These are phyloP conservation scores for Chesias legatella DNA, from an alignment of 2,888 invertebrate genomes.

Conservation along the genomic window DNA sequence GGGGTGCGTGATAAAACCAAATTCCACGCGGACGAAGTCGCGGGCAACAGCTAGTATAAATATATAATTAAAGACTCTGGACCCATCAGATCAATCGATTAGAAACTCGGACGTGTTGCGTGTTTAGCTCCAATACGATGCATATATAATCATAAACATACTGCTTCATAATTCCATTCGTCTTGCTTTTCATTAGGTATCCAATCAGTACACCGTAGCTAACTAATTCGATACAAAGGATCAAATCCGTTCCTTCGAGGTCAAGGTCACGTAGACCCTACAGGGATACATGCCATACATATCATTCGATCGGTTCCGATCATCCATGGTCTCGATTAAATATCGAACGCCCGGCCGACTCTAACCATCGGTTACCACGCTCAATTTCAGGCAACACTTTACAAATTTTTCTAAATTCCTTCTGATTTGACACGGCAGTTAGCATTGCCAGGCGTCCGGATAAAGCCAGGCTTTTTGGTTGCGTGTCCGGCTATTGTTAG, in stretches of 20 bases:
- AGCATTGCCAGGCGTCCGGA: too few relatives aligned
- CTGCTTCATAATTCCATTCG: slow-evolving; percentile 46
- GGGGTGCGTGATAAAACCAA: too few relatives aligned
- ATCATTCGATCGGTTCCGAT: slow-evolving; percentile 75
- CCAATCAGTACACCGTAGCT: slow-evolving; percentile 64
- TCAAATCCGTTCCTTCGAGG: slow-evolving; percentile 43
- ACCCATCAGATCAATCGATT: neutral
- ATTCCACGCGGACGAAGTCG: too few relatives aligned
- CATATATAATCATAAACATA: slow-evolving; percentile 23
- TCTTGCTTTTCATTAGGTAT: slow-evolving; percentile 54
- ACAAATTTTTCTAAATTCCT: slow-evolving; percentile 36
- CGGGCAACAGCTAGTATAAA: too few relatives aligned
- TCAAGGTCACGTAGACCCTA: slow-evolving; percentile 33
- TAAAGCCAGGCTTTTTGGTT: too few relatives aligned
- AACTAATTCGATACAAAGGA: slow-evolving; percentile 70
- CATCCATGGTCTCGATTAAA: slow-evolving; percentile 63
- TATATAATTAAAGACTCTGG: too few relatives aligned
- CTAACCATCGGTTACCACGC: slow-evolving; percentile 45
- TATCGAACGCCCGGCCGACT: slow-evolving; percentile 43
- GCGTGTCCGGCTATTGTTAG: too few relatives aligned
- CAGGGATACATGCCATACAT: slow-evolving; percentile 59
- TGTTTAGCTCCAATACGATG: slow-evolving; percentile 3
- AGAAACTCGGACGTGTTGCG: neutral
- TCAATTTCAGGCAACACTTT: slow-evolving; percentile 51
- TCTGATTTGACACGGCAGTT: slow-evolving; percentile 31